These are phyloP conservation scores for Abrostola triplasia DNA, from an alignment of 2,888 invertebrate species.

Conservation along the genomic window DNA sequence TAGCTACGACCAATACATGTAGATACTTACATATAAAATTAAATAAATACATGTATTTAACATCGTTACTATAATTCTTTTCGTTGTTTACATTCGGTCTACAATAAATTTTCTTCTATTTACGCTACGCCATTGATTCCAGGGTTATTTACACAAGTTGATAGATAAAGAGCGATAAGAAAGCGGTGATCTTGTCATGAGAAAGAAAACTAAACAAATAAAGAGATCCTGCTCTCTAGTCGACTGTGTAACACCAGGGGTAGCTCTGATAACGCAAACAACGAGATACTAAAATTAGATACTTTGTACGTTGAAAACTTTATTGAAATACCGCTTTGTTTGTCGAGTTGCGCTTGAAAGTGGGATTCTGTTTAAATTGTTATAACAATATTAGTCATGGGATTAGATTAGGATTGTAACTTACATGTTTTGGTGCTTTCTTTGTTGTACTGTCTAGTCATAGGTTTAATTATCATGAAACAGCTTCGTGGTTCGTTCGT, in stretches of 20 bases:
- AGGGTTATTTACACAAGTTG: conserved; percentile 79
- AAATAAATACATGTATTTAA: too few relatives aligned
- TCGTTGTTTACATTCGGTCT: conserved; percentile 69
- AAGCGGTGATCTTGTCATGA: conserved; percentile 79
- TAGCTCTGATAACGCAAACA: conserved; percentile 72
- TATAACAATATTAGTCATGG: conserved; percentile 28
- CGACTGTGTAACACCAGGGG: conserved; percentile 80
- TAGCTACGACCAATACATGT: too few relatives aligned
- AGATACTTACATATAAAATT: too few relatives aligned
- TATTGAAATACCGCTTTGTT: conserved; percentile 48
- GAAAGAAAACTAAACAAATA: conserved; percentile 81
- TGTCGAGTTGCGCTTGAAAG: conserved; percentile 22
- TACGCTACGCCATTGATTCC: conserved; percentile 79
- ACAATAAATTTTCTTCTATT: conserved; percentile 80
- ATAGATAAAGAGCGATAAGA: conserved; percentile 82
- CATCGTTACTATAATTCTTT: conserved; percentile 62
- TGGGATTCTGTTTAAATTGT: conserved; percentile 18
- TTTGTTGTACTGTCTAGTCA: not conserved
- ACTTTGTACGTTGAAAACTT: conserved; percentile 42
- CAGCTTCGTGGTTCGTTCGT: not conserved
- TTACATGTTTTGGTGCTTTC: conserved; percentile 1
- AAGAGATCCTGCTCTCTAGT: conserved; percentile 71
- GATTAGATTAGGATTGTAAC: conserved; percentile 27
- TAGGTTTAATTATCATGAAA: not conserved
- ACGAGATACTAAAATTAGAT: conserved; percentile 59